Evolutionary conservation across 2,797 vertebrate genomes (phyloP).

Genomic region (Nyctibius grandis): DNA sequence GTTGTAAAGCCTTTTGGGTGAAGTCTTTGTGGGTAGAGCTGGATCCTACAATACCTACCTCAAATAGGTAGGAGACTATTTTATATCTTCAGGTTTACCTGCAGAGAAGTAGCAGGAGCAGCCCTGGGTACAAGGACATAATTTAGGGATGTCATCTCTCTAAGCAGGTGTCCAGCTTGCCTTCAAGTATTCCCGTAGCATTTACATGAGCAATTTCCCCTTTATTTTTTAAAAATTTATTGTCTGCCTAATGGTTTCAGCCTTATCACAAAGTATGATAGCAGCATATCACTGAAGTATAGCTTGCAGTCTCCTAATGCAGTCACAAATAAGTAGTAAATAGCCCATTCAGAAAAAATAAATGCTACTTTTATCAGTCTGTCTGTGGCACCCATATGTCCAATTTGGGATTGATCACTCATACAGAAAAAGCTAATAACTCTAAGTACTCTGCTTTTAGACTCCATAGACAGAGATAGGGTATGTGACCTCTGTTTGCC

Average conservation of each 20-base stretch:
- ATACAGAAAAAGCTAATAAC: slow-evolving; percentile 33
- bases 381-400: neutral
- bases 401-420: neutral
- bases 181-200: neutral
- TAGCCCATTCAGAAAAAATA: slow-evolving; percentile 8
- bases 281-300: neutral
- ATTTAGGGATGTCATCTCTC: neutral
- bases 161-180: neutral
- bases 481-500: slow-evolving; percentile 3
- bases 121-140: neutral
- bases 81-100: neutral
- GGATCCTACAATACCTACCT: neutral
- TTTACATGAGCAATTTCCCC: neutral
- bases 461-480: neutral
- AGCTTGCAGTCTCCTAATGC: neutral
- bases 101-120: neutral
- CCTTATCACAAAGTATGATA: neutral
- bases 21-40: neutral
- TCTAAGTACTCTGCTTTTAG: neutral
- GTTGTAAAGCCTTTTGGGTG: neutral
- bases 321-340: neutral
- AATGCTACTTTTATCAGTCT: slow-evolving; percentile 13
- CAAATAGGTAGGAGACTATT: neutral
- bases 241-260: slow-evolving; percentile 10
- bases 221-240: neutral